Percentiles rank a stretch among this genome's conserved stretches.
phyloP scores from a whole-genome alignment of 2,113 vertebrate genomes.

The Brachyhypopomus gauderio region DNA sequence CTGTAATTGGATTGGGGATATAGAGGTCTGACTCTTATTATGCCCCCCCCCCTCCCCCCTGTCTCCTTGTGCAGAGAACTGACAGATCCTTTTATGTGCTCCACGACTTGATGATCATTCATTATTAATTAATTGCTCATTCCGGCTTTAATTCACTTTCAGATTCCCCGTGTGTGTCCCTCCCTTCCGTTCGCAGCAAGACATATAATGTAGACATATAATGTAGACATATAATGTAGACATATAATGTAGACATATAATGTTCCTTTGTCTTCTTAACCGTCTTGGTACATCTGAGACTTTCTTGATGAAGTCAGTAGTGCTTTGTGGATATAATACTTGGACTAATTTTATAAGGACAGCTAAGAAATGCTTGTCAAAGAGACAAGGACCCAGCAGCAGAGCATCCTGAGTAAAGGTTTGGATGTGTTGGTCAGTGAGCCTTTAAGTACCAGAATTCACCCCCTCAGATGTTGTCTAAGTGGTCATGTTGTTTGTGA shows the following conservation, averaged over 20 bases:
- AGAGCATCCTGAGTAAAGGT: not conserved
- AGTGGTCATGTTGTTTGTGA: too few relatives aligned
- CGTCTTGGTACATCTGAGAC: too few relatives aligned
- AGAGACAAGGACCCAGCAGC: not conserved
- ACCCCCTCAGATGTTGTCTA: too few relatives aligned
- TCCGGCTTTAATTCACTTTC: constrained; percentile 15
- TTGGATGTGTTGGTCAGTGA: not conserved
- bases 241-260: not conserved
- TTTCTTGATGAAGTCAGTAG: too few relatives aligned
- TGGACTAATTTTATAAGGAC: not conserved
- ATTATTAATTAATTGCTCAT: constrained; percentile 4
- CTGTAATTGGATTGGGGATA: constrained; percentile 18
- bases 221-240: too few relatives aligned
- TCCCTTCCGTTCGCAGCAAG: not conserved
- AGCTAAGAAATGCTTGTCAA: not conserved
- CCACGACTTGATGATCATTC: constrained; percentile 4
- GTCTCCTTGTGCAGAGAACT: constrained; percentile 2
- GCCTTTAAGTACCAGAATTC: not conserved
- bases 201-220: not conserved
- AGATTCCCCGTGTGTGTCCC: not conserved
- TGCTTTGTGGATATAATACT: too few relatives aligned
- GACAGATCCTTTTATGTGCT: not conserved
- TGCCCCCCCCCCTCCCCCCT: not conserved
- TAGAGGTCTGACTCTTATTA: constrained; percentile 14
- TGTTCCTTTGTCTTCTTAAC: not conserved